These are phyloP conservation scores for Buceros bicornis DNA, from an alignment of 2,797 vertebrate species.

Conservation along the genomic window DNA sequence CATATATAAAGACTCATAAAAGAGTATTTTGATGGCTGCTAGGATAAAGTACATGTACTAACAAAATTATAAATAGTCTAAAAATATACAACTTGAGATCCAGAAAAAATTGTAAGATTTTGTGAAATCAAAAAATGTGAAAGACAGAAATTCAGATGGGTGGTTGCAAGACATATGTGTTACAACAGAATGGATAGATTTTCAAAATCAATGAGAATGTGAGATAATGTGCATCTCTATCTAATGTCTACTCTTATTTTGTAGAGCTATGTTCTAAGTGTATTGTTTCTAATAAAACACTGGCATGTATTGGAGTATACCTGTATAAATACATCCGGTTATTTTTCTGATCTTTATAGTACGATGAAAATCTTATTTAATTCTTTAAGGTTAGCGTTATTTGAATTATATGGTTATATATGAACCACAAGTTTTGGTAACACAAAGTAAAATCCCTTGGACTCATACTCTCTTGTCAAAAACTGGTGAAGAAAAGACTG, in stretches of 20 bases:
- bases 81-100: background rate
- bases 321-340: background rate
- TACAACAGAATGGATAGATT: background rate
- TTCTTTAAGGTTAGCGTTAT: background rate
- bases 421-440: background rate
- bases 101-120: background rate
- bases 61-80: background rate
- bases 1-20: background rate
- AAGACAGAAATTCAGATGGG: background rate
- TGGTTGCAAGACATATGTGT: background rate
- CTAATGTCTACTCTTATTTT: background rate
- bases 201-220: background rate
- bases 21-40: background rate
- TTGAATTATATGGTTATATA: too few species aligned
- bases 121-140: background rate
- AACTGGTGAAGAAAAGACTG: background rate
- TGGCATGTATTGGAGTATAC: background rate
- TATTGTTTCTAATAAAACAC: background rate
- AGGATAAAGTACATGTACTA: background rate
- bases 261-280: background rate
- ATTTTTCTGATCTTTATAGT: background rate
- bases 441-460: background rate
- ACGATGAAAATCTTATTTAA: background rate
- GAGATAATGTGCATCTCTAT: background rate
- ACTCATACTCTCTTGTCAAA: background rate